phyloP scores from a whole-genome alignment of 2,888 invertebrate genomes.

The Eupelmus urozonus region DNA sequence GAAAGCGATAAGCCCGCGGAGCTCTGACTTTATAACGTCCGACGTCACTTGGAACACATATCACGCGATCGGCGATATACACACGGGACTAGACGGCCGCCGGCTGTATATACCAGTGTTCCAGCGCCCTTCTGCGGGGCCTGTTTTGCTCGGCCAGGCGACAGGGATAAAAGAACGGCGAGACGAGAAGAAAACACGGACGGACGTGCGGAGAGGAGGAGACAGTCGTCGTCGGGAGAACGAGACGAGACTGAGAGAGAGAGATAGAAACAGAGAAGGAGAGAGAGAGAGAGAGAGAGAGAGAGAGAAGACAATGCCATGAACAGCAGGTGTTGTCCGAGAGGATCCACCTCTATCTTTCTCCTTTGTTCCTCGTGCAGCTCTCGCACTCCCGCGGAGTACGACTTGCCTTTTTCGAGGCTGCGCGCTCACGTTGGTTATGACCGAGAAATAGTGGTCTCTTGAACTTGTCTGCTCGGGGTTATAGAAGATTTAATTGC shows the following conservation, averaged over 20 bases:
- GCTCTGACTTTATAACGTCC: background rate
- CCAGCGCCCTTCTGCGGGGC: conserved; percentile 48
- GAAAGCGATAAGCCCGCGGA: too few species aligned
- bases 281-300: conserved; percentile 18
- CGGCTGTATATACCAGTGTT: conserved; percentile 30
- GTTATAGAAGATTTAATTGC: conserved; percentile 24
- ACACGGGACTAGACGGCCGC: background rate
- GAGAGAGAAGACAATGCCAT: conserved; percentile 59
- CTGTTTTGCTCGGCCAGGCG: conserved; percentile 39
- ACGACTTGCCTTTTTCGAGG: conserved; percentile 22
- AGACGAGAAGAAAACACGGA: background rate
- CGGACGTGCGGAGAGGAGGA: conserved; percentile 2
- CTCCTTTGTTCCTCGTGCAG: conserved; percentile 45
- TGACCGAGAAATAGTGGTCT: background rate
- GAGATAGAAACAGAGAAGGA: conserved; percentile 30
- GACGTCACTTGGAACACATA: background rate
- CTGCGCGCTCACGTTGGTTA: background rate
- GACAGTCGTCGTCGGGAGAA: conserved; percentile 16
- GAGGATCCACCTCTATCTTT: conserved; percentile 27
- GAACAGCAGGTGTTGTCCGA: conserved; percentile 63
- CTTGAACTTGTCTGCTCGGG: background rate
- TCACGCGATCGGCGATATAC: conserved; percentile 18
- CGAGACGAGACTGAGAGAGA: conserved; percentile 13
- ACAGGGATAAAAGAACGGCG: conserved; percentile 40
- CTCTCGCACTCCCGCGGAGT: conserved; percentile 54